These are phyloP conservation scores for Turnix velox DNA, from an alignment of 2,113 vertebrate genomes.

Conservation along the genomic window DNA sequence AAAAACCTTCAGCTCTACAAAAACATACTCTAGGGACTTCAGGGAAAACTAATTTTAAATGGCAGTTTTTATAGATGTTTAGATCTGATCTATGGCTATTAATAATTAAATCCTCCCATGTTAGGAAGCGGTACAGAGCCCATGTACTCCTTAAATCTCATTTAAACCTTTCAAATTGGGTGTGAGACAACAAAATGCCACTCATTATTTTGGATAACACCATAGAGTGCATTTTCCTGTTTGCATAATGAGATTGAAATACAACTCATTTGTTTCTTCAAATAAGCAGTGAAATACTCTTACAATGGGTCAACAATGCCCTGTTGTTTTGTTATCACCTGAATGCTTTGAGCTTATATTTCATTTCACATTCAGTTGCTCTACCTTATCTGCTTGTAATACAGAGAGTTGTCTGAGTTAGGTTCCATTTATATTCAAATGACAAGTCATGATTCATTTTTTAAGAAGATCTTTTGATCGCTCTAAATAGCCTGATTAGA, in stretches of 20 bases:
- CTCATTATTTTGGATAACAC: background rate
- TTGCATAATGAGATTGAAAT: background rate
- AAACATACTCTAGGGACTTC: background rate
- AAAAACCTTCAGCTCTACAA: background rate
- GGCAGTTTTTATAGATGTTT: background rate
- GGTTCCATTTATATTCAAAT: slow-evolving; percentile 64
- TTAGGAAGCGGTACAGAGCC: background rate
- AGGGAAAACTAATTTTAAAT: background rate
- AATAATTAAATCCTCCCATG: background rate
- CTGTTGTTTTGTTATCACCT: slow-evolving; percentile 15
- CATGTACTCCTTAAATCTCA: background rate
- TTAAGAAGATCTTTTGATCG: slow-evolving; percentile 60
- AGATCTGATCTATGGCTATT: background rate
- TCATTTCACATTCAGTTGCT: slow-evolving; percentile 29
- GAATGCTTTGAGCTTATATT: slow-evolving; percentile 11
- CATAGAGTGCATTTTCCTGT: background rate
- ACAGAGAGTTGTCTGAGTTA: slow-evolving; percentile 49
- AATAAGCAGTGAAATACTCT: background rate
- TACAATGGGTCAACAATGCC: background rate
- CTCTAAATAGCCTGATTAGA: slow-evolving; percentile 58
- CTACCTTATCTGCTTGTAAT: background rate
- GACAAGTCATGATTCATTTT: slow-evolving; percentile 45
- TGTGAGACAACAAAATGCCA: background rate
- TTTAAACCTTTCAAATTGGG: background rate
- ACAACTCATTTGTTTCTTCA: background rate